Evolutionary conservation across 2,113 vertebrate genomes (phyloP), one percentile per base, ranked within the genome.

Genomic region (Lucifuga dentata): DNA sequence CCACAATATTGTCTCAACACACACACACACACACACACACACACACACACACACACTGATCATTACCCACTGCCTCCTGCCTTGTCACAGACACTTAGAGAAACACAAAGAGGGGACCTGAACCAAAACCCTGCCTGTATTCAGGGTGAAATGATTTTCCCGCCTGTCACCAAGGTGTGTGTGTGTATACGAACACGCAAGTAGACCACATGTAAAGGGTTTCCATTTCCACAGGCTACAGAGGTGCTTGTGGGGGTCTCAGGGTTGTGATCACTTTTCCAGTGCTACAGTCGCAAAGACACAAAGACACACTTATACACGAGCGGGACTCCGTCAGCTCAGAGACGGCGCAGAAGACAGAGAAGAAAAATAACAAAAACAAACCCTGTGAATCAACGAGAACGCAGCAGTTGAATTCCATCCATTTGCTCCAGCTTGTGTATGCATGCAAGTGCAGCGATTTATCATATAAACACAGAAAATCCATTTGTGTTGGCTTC

Each of bases 11-110:
- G 2, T n/a, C 19, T 55, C 32, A 2, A 35, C 33, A 11, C 40
- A 23, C 33, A 11, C 33, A 6, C 33, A 5, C 43, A 49, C 45
- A 68, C 63, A 65, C 45, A 72, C 55, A 63, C 57, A 68, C 58
- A 74, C 58, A 76, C 56, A 68, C 52, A 78, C 73, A 71, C 56
- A 48, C 52, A 71, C 32, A 59, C 53, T 51, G 17, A 60, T 79
- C 68, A 62, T 73, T 80, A 70, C 76, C 33, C 13, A 21, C 13
- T 2, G 12, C 39, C 67, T 82, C 62, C 72, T 77, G 62, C 29
- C 50, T 69, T 82, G 85, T 88, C 88, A 88, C 88, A 91, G 87
- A 86, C 85, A 88, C 87, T 90, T 91, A 57, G 76, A 85, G 79
- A 89, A 90, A 89, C 79, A 92, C 86, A 92, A 91, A 90, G 89